Evolutionary conservation across 2,797 vertebrate genomes (phyloP).

Genomic region (Hippoglossus hippoglossus): DNA sequence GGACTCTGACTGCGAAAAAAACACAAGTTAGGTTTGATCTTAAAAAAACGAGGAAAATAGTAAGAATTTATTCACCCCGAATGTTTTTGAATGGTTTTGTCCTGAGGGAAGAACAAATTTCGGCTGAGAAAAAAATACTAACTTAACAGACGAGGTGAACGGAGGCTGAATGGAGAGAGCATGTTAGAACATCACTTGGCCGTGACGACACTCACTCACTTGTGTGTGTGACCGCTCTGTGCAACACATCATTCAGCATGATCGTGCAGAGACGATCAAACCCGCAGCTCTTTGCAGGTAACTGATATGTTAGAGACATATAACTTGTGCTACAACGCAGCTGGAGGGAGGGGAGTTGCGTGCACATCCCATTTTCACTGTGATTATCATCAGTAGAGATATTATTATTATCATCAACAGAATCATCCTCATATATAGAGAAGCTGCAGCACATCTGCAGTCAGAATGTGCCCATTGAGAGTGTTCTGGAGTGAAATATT

Average conservation of each 20-base stretch:
- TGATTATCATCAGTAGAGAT: conserved; percentile 60
- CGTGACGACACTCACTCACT: conserved; percentile 1
- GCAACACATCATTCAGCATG: conserved; percentile 43
- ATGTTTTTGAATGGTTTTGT: conserved; percentile 43
- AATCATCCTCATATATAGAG: conserved; percentile 40
- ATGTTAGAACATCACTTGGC: conserved; percentile 39
- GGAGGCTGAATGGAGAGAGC: conserved; percentile 25
- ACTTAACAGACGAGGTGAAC: conserved; percentile 13
- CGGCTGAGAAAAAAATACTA: conserved; percentile 50
- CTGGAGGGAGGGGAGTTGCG: conserved; percentile 35
- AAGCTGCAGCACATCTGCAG: conserved; percentile 34
- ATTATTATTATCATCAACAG: conserved; percentile 53
- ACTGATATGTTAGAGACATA: conserved; percentile 11
- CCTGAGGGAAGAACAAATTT: conserved; percentile 48
- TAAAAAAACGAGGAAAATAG: conserved; percentile 51
- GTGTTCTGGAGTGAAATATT: conserved; percentile 31
- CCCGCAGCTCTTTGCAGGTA: conserved; percentile 28
- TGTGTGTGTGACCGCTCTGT: conserved; percentile 4
- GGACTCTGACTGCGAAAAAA: conserved; percentile 37
- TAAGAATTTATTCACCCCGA: conserved; percentile 51
- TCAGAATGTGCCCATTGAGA: conserved; percentile 24
- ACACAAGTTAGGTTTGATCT: conserved; percentile 55
- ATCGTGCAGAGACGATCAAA: conserved; percentile 46
- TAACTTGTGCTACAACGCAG: conserved; percentile 49
- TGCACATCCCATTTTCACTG: conserved; percentile 48